Evolutionary conservation across 2,113 vertebrate genomes (phyloP).

Genomic region (Plotosus lineatus): DNA sequence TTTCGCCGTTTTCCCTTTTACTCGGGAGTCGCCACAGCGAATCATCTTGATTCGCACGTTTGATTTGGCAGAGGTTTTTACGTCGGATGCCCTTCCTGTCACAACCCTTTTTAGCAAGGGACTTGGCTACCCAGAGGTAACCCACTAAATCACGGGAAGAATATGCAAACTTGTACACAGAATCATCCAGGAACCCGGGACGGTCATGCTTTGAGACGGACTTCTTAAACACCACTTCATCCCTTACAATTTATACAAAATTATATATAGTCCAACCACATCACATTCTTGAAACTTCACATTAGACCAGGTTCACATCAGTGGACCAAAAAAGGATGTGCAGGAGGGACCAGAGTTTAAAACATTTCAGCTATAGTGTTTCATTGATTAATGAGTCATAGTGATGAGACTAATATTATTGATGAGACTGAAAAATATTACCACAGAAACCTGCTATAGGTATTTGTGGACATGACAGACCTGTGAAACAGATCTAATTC

Average conservation of each 20-base stretch:
- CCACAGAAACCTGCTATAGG: background rate
- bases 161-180: too few relatives aligned
- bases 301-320: background rate
- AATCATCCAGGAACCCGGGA: too few relatives aligned
- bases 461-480: background rate
- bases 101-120: too few relatives aligned
- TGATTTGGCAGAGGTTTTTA: too few relatives aligned
- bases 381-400: conserved; percentile 8
- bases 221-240: too few relatives aligned
- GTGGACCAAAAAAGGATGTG: background rate
- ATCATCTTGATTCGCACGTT: too few relatives aligned
- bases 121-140: too few relatives aligned
- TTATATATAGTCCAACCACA: background rate
- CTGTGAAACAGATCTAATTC: background rate
- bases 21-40: too few relatives aligned
- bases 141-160: too few relatives aligned
- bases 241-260: background rate
- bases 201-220: too few relatives aligned
- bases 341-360: background rate
- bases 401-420: background rate
- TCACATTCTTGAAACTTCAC: background rate
- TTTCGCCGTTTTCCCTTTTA: too few relatives aligned
- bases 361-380: background rate
- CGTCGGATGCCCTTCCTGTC: too few relatives aligned
- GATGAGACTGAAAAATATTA: background rate